These are phyloP conservation scores for Nilaparvata lugens DNA, from an alignment of 1,140 invertebrate species.

Conservation along the genomic window DNA sequence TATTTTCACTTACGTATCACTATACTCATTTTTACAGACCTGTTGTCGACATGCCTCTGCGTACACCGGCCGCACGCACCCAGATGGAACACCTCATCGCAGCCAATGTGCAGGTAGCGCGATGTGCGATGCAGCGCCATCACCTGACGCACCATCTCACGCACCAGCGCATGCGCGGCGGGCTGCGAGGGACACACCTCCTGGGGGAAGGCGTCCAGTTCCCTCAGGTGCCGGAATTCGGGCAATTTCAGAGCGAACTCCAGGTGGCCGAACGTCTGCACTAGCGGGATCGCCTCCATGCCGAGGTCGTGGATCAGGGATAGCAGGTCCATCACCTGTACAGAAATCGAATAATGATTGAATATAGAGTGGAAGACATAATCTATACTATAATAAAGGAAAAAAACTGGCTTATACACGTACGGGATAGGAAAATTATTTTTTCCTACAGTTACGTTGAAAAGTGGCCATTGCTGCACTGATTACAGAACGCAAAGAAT, in stretches of 20 bases:
- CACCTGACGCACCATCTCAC: constrained; percentile 26
- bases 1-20: constrained; percentile 11
- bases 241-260: constrained; percentile 53
- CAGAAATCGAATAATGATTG: too few relatives aligned
- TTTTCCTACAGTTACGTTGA: too few relatives aligned
- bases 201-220: constrained; percentile 31
- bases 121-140: constrained; percentile 32
- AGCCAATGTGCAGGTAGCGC: constrained; percentile 34
- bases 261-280: constrained; percentile 63
- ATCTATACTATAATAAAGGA: too few relatives aligned
- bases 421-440: too few relatives aligned
- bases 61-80: constrained; percentile 38
- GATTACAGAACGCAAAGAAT: too few relatives aligned
- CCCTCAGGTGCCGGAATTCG: constrained; percentile 44
- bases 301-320: constrained; percentile 5
- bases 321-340: constrained; percentile 7
- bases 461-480: too few relatives aligned
- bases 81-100: constrained; percentile 38
- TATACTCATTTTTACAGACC: constrained; percentile 12
- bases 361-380: too few relatives aligned
- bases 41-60: constrained; percentile 33
- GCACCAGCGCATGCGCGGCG: constrained; percentile 9
- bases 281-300: constrained; percentile 51
- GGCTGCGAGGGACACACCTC: constrained; percentile 20
- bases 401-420: too few relatives aligned